phyloP scores from a whole-genome alignment of 1,140 invertebrate species.

The Neodiprion pinetum region DNA sequence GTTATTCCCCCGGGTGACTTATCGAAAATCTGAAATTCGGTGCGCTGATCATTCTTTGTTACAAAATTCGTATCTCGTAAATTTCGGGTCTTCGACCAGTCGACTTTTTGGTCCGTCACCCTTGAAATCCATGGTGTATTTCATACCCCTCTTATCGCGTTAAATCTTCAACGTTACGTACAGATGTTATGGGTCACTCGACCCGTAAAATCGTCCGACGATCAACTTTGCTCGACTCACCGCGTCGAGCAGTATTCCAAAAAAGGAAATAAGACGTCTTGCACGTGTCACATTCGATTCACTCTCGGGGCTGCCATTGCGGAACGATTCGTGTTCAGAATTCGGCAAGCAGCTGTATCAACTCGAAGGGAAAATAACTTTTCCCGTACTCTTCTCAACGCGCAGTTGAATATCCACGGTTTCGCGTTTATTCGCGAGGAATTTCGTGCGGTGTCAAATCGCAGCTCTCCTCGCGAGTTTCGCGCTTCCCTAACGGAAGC shows the following conservation, averaged over 20 bases:
- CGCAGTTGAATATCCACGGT: neutral
- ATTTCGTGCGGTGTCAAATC: neutral
- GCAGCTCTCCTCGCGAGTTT: neutral
- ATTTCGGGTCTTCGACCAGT: too few species aligned
- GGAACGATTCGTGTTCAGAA: constrained; percentile 2
- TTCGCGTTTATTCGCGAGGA: neutral
- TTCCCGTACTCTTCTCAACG: neutral
- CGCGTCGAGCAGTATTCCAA: neutral
- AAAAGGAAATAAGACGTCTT: neutral
- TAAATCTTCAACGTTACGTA: too few species aligned
- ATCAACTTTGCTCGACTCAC: neutral
- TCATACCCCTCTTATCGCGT: too few species aligned
- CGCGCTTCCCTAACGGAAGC: neutral
- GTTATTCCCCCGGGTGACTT: too few species aligned
- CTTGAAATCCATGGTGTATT: too few species aligned
- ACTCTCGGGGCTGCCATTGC: neutral
- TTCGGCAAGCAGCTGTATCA: neutral
- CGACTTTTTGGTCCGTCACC: too few species aligned
- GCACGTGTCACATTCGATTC: constrained; percentile 4
- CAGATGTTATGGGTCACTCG: neutral
- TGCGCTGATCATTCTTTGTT: too few species aligned
- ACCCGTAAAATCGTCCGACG: neutral
- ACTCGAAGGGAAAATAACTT: neutral
- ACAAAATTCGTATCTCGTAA: too few species aligned
- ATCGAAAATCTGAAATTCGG: too few species aligned